Evolutionary conservation across 1,140 invertebrate genomes (phyloP).

Genomic region (Lordiphosa collinella): DNA sequence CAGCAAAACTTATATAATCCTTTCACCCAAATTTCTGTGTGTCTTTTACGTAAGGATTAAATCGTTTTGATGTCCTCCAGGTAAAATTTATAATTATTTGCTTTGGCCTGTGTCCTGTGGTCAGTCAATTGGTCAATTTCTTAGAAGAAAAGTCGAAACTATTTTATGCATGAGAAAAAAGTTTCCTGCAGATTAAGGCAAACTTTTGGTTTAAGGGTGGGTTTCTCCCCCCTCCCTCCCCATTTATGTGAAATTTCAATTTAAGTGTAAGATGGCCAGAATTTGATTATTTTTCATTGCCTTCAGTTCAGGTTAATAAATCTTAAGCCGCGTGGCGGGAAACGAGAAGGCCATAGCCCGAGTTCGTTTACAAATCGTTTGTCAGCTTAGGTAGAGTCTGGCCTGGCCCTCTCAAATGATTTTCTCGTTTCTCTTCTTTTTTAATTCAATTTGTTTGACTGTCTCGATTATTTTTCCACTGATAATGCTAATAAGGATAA

Average conservation of each 20-base stretch:
- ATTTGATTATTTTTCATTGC: slow-evolving; percentile 20
- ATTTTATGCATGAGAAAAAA: slow-evolving; percentile 12
- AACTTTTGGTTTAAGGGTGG: slow-evolving; percentile 1
- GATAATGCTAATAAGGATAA: slow-evolving; percentile 78
- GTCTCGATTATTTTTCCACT: slow-evolving; percentile 72
- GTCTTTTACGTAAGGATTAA: slow-evolving; percentile 43
- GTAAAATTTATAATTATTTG: slow-evolving; percentile 53
- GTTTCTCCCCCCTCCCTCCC: slow-evolving; percentile 2
- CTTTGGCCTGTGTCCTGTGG: slow-evolving; percentile 26
- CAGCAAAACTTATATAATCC: slow-evolving; percentile 29
- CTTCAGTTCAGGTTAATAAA: slow-evolving; percentile 70
- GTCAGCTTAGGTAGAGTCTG: slow-evolving; percentile 51
- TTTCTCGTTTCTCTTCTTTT: slow-evolving; percentile 9
- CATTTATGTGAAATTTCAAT: slow-evolving; percentile 45
- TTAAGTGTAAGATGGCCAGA: slow-evolving; percentile 17
- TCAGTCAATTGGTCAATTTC: slow-evolving; percentile 75
- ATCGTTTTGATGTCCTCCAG: slow-evolving; percentile 69
- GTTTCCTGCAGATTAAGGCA: slow-evolving; percentile 1
- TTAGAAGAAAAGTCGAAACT: slow-evolving; percentile 64
- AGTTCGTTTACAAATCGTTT: slow-evolving; percentile 77
- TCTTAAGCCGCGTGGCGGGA: slow-evolving; percentile 62
- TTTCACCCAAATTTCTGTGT: not conserved
- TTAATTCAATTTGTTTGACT: slow-evolving; percentile 72
- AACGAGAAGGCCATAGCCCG: slow-evolving; percentile 23
- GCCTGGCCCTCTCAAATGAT: slow-evolving; percentile 46